phyloP scores from a whole-genome alignment of 2,888 invertebrate genomes.

The Diadromus collaris region DNA sequence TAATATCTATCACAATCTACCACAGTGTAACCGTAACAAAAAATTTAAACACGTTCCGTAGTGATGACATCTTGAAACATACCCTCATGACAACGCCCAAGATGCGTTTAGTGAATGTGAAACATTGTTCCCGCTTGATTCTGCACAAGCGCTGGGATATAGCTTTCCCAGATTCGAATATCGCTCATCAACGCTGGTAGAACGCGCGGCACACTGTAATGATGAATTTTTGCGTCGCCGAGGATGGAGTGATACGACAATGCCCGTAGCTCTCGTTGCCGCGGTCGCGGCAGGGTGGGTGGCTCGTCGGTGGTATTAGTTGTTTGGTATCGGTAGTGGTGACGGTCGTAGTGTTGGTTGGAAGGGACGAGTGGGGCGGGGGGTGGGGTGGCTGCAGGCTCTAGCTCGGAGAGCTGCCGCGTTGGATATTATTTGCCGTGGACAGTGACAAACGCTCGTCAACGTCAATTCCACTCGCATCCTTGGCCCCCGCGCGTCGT shows the following conservation, averaged over 20 bases:
- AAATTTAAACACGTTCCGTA: too few relatives aligned
- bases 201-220: conserved; percentile 1
- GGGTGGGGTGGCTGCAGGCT: conserved; percentile 51
- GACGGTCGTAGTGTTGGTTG: conserved; percentile 35
- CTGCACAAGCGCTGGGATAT: neutral
- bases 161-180: neutral
- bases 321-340: conserved; percentile 25
- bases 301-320: conserved; percentile 1
- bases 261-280: neutral
- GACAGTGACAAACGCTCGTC: conserved; percentile 79
- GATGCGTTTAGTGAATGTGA: too few relatives aligned
- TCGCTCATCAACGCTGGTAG: neutral
- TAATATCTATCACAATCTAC: too few relatives aligned
- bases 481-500: conserved; percentile 62
- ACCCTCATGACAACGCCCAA: too few relatives aligned
- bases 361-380: conserved; percentile 57
- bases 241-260: conserved; percentile 5
- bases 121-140: neutral
- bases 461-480: conserved; percentile 77
- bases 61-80: too few relatives aligned
- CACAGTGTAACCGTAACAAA: too few relatives aligned
- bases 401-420: conserved; percentile 67
- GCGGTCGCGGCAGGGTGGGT: neutral
- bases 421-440: conserved; percentile 78
- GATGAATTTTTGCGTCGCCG: conserved; percentile 8